Evolutionary conservation across 30 jellyfish, hydroid and myxozoan genomes (phyloP), one percentile per base, ranked within the genome.

Genomic region (Sanderia malayensis): DNA sequence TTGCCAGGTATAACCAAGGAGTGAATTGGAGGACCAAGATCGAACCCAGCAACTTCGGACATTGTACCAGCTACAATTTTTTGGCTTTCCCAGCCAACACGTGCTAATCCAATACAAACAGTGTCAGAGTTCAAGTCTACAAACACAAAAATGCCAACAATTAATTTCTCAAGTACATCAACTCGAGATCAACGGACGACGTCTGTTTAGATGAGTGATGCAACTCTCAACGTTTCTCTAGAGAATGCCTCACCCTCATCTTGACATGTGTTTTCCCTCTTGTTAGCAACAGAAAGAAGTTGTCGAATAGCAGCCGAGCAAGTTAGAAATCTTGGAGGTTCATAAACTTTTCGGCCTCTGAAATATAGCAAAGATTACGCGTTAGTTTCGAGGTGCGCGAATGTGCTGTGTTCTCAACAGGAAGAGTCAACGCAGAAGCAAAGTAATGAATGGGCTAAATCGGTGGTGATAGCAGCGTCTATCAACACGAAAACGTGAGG

Each of bases 31-130:
- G 87, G 89, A 30, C 98, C 98, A 10, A 92, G 80, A 79, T 92
- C 96, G 29, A 62, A 30, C 27, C 72, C 75, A 46, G 19, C 44
- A 13, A 92, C 47, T 1, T 58, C 71, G 0, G 88, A 22, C 88
- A 92, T 68, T 57, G 68, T 64, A 13, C 96, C 97, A 44, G 83
- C 83, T 4, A 62, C 73, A 25, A 94, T 87, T 58, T 81, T 65
- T 73, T 94, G 99, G 44, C 82, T 31, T 27, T 71, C 90, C 99
- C 99, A 94, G 44, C 99, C 99, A 60, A 94, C 94, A 15, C 99
- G 82, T 23, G 97, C 97, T 2, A 86, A 71, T 15, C 89, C 95
- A 29, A 94, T 93, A 72, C 95, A 68, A n/a, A 84, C 19, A 10
- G 95, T 66, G 44, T 83, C 88, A 18, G 83, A 82, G n/a, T 28